These are phyloP conservation scores for Chamaea fasciata DNA, from an alignment of 2,113 vertebrate genomes.

Conservation along the genomic window DNA sequence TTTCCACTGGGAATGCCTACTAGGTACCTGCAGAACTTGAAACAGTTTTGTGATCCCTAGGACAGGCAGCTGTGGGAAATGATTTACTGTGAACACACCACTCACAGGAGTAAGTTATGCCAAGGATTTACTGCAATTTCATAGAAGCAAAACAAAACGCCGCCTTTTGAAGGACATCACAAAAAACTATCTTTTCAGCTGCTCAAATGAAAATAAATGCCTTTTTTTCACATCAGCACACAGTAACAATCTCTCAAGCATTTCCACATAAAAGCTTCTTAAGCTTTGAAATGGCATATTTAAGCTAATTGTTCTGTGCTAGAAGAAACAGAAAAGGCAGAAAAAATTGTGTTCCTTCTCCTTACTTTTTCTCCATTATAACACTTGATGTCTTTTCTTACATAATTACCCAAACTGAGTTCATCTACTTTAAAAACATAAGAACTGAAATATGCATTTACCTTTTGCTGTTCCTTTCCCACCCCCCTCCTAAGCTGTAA, in stretches of 20 bases:
- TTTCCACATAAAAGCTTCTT: conserved; percentile 37
- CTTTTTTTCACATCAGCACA: conserved; percentile 3
- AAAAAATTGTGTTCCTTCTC: neutral
- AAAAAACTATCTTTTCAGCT: neutral
- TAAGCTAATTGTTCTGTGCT: conserved; percentile 25
- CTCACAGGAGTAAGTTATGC: neutral
- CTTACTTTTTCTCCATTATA: neutral
- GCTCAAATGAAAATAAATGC: conserved; percentile 28
- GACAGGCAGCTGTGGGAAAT: neutral
- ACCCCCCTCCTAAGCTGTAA: neutral
- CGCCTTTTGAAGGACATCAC: neutral
- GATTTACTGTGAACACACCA: neutral
- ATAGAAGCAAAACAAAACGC: neutral
- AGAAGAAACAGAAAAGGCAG: neutral
- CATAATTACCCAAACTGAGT: conserved; percentile 3
- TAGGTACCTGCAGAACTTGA: neutral
- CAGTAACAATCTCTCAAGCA: neutral
- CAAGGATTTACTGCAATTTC: neutral
- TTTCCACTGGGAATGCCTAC: neutral
- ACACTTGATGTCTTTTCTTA: neutral
- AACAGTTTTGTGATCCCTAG: neutral
- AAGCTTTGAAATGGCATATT: conserved; percentile 7
- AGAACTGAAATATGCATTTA: neutral
- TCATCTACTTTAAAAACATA: neutral
- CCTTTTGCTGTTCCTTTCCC: neutral